Conservation (phyloP, 2,113 vertebrate species). For the Picathartes gymnocephalus region DNA sequence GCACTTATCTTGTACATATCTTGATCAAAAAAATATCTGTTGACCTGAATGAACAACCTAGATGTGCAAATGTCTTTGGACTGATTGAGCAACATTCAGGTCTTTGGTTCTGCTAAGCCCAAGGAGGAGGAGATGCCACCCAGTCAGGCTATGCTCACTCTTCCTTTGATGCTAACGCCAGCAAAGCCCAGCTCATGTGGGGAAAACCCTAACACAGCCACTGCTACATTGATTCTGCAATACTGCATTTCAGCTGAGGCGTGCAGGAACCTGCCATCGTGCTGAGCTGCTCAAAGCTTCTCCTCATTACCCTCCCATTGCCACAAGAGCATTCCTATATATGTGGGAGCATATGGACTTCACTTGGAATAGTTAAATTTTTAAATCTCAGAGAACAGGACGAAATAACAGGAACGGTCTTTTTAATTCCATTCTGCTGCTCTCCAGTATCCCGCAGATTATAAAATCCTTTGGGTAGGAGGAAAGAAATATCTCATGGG, state of each 20-base stretch:
- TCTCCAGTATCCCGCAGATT: neutral
- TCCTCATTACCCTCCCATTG: neutral
- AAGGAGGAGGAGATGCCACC: neutral
- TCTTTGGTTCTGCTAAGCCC: neutral
- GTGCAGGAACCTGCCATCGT: neutral
- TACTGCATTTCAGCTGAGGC: neutral
- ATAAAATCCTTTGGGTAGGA: slow-evolving; percentile 1
- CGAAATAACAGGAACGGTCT: neutral
- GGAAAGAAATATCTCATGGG: slow-evolving; percentile 3
- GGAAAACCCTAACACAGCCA: neutral
- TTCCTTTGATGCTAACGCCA: neutral
- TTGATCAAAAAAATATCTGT: neutral
- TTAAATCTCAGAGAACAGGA: neutral
- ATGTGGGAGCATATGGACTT: neutral
- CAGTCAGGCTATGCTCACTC: neutral
- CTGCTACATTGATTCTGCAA: slow-evolving; percentile 6
- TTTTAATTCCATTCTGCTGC: neutral
- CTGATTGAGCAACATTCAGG: neutral
- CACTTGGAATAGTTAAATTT: neutral
- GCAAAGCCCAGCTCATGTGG: neutral
- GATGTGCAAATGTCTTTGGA: neutral
- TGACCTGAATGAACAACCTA: neutral
- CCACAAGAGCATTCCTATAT: neutral
- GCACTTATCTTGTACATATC: neutral
- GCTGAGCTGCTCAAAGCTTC: slow-evolving; percentile 26